A percentile compares a stretch with the other conserved stretches of the same genome.
phyloP scores from a whole-genome alignment of 2,888 invertebrate species.

The Melinaea menophilus region DNA sequence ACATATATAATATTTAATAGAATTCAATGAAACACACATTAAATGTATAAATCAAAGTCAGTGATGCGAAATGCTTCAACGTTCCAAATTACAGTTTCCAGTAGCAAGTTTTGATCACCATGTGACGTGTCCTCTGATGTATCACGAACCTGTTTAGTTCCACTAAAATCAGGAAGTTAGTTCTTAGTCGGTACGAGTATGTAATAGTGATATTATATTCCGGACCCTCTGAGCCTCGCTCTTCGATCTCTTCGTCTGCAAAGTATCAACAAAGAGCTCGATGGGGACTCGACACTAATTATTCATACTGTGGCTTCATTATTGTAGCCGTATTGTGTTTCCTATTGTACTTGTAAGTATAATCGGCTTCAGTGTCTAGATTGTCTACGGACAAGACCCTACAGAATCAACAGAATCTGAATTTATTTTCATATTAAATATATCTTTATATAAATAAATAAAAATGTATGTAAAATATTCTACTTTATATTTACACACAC shows the following conservation, averaged over 20 bases:
- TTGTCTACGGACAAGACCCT: no score
- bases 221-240: constrained; percentile 27
- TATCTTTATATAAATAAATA: no score
- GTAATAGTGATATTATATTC: constrained; percentile 33
- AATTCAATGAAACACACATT: neutral
- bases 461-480: no score
- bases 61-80: neutral
- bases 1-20: no score
- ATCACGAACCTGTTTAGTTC: constrained; percentile 30
- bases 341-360: neutral
- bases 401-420: no score
- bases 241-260: constrained; percentile 15
- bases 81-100: constrained; percentile 9
- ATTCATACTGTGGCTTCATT: constrained; percentile 1
- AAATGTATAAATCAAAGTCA: constrained; percentile 4
- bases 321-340: neutral
- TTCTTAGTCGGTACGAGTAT: constrained; percentile 27
- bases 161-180: constrained; percentile 36
- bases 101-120: constrained; percentile 21
- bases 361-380: no score
- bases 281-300: neutral
- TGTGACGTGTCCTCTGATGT: constrained; percentile 15
- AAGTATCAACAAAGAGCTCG: constrained; percentile 13
- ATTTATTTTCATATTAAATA: no score
- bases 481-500: no score